Evolutionary conservation across 2,113 vertebrate species (phyloP), one percentile per base, ranked within the genome.

Genomic region (Ranitomeya imitator): DNA sequence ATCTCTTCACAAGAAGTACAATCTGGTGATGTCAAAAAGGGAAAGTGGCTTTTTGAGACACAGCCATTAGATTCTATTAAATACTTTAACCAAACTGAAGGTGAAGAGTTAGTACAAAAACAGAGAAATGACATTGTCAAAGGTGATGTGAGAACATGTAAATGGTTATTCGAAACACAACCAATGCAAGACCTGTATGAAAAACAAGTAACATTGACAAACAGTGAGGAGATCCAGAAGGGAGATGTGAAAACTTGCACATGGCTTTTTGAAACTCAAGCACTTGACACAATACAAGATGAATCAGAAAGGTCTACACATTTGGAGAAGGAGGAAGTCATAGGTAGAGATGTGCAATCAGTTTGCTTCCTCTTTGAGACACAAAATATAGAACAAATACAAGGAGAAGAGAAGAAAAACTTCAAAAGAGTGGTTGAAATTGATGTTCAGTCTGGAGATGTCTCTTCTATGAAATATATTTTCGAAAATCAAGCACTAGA

Each of bases 31-130:
- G 97, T 98, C 23, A 98, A 97, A 94, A 97, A 95, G 77, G 97
- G 96, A 52, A 98, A 97, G 90, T 98, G 97, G 97, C 92, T 98
- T 59, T 98, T 98, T 95, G 97, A 98, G 95, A 98, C 97, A 6
- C 97, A 98, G 90, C 95, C 97, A 89, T 94, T 98, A 80, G 97
- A 98, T 91, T 94, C 95, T 6, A 97, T 98, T 85, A 97, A 97
- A 91, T 95, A 96, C 91, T 96, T 96, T 89, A 97, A 93, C 85
- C 94, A 96, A 55, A 89, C 92, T 57, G 97, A 97, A 90, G 96
- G 96, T 90, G 95, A 94, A 89, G 96, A 96, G 91, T 92, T 31
- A 79, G 89, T 92, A 79, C 87, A 85, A 77, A 93, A 90, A 63
- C 87, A 93, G 82, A 91, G 52, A 61, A 80, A 81, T 52, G 96